A percentile compares a stretch with the other conserved stretches of the same genome.
Evolutionary conservation across 2,888 invertebrate genomes (phyloP).

Genomic region (Drosophila atroscutellata): DNA sequence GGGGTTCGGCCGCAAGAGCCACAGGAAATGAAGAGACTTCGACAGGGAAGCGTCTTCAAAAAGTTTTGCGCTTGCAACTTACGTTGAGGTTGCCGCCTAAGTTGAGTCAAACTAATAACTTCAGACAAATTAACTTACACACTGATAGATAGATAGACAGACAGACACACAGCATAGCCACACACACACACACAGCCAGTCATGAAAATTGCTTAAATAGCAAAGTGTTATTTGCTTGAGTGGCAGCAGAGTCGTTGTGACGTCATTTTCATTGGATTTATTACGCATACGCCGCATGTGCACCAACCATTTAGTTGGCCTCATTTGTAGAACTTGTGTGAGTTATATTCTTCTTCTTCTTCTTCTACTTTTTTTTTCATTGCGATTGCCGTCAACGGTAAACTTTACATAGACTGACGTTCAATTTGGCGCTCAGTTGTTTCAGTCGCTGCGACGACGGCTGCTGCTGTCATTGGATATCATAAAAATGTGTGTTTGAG

Average conservation of each 20-base stretch:
- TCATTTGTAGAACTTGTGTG: constrained; percentile 36
- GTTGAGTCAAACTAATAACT: constrained; percentile 56
- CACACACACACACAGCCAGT: constrained; percentile 8
- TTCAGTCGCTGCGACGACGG: constrained; percentile 4
- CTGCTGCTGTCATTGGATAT: constrained; percentile 68
- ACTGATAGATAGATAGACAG: background rate
- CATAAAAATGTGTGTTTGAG: constrained; percentile 79
- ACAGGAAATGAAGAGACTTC: constrained; percentile 39
- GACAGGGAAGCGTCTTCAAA: constrained; percentile 28
- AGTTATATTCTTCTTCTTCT: constrained; percentile 1
- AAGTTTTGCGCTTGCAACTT: constrained; percentile 43
- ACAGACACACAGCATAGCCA: background rate
- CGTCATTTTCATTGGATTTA: constrained; percentile 66
- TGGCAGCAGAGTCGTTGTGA: constrained; percentile 44
- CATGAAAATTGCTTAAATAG: constrained; percentile 58
- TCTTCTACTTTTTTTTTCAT: background rate
- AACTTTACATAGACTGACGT: constrained; percentile 49
- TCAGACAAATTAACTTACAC: constrained; percentile 60
- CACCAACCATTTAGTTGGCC: constrained; percentile 57
- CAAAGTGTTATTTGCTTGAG: constrained; percentile 64
- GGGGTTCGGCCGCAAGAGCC: constrained; percentile 60
- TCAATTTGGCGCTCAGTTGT: constrained; percentile 45
- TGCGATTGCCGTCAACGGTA: constrained; percentile 35
- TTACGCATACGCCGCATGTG: constrained; percentile 66
- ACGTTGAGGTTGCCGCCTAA: constrained; percentile 51